Percentiles rank a stretch among this genome's conserved stretches.
These are phyloP conservation scores for Dioctria rufipes DNA, from an alignment of 2,888 invertebrate species.

Conservation along the genomic window DNA sequence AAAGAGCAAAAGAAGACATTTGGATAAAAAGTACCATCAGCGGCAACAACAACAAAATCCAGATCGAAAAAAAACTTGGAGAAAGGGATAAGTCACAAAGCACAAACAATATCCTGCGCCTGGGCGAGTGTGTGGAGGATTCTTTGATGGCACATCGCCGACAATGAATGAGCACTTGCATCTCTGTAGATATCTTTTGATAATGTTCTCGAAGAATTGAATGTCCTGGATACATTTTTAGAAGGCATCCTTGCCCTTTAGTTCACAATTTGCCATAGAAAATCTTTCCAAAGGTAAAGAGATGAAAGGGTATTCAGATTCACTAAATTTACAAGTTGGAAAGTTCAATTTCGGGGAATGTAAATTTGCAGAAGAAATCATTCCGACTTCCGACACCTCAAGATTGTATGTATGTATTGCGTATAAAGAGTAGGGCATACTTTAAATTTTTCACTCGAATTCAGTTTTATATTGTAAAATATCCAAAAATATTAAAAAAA, in stretches of 20 bases:
- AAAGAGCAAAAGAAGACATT: conserved; percentile 46
- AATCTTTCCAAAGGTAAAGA: neutral
- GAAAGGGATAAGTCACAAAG: conserved; percentile 46
- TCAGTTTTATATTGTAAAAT: no score
- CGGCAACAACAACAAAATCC: conserved; percentile 45
- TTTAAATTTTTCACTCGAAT: no score
- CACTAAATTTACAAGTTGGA: no score
- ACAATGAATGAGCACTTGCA: conserved; percentile 50
- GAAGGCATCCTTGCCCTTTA: conserved; percentile 10
- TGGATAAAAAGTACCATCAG: conserved; percentile 51
- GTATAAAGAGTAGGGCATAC: no score
- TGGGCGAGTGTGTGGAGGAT: conserved; percentile 25
- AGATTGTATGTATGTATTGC: no score
- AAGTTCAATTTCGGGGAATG: no score
- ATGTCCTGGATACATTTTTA: conserved; percentile 24
- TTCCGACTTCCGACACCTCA: no score
- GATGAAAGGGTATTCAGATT: neutral
- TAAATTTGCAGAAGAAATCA: no score
- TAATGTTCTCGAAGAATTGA: conserved; percentile 26
- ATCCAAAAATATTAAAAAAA: no score
- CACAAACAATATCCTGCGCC: conserved; percentile 49
- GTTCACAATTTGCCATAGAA: neutral
- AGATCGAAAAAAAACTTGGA: conserved; percentile 34
- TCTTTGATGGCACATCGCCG: conserved; percentile 33
- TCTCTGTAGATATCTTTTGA: conserved; percentile 49